Percentiles rank a stretch among this genome's conserved stretches.
Conservation (phyloP, 2,797 vertebrate genomes). For the Artibeus lituratus region DNA sequence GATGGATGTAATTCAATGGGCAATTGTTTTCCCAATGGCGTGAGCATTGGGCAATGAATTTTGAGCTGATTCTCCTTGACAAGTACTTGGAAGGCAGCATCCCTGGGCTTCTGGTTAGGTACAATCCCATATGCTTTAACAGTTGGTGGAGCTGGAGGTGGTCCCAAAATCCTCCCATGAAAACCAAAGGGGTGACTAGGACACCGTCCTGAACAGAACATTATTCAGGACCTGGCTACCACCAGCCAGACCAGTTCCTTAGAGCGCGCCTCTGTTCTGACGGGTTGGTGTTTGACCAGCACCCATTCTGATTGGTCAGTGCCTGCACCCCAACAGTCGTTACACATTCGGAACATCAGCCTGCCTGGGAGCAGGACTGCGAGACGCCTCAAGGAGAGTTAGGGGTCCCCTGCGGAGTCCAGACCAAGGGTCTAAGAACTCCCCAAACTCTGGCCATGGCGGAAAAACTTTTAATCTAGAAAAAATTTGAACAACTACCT, state of each 20-base stretch:
- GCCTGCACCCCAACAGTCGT: background rate
- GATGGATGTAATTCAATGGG: background rate
- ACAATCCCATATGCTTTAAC: constrained; percentile 56
- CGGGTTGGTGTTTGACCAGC: background rate
- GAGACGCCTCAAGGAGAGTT: background rate
- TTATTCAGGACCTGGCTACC: background rate
- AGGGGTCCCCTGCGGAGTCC: background rate
- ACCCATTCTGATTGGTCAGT: background rate
- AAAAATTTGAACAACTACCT: background rate
- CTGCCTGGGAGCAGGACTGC: background rate
- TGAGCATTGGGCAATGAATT: background rate
- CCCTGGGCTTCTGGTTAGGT: background rate
- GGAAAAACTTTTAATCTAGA: background rate
- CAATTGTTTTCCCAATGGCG: background rate
- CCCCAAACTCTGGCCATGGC: background rate
- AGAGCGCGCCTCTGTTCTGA: background rate
- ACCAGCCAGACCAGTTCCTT: background rate
- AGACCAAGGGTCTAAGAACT: background rate
- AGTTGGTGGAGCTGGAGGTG: constrained; percentile 63
- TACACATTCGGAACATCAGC: background rate
- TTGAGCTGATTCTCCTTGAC: constrained; percentile 64
- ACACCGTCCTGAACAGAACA: background rate
- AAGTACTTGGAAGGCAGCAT: background rate
- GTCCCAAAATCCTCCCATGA: background rate
- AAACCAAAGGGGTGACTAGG: background rate